These are phyloP conservation scores for Psilopsiagon aurifrons DNA, from an alignment of 2,113 vertebrate species.

Conservation along the genomic window DNA sequence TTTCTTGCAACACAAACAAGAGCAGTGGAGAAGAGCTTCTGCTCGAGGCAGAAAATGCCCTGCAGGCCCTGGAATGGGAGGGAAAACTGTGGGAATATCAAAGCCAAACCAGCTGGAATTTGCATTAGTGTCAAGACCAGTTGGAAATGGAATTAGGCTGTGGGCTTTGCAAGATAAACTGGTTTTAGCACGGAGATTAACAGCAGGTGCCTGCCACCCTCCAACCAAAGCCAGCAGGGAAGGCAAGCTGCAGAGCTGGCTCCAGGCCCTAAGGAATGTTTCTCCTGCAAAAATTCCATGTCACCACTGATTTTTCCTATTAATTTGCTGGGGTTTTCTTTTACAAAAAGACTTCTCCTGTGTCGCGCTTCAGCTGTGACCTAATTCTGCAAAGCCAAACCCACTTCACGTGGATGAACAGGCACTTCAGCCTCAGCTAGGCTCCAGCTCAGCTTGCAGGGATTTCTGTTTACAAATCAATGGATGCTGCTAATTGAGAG, in stretches of 20 bases:
- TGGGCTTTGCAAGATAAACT: neutral
- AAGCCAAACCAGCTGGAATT: neutral
- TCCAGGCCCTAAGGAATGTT: neutral
- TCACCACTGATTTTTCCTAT: neutral
- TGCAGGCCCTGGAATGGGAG: rapidly evolving
- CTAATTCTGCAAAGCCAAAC: neutral
- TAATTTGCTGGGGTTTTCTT: neutral
- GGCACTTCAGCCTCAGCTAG: neutral
- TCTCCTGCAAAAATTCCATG: neutral
- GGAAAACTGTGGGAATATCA: neutral
- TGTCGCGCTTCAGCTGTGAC: neutral
- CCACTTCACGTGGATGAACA: neutral
- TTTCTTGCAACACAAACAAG: rapidly evolving
- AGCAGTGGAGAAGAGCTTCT: neutral
- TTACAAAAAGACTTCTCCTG: neutral
- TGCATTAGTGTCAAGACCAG: neutral
- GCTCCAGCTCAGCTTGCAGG: neutral
- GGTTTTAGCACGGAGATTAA: neutral
- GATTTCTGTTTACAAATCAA: neutral
- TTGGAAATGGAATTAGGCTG: neutral
- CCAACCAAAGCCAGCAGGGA: neutral
- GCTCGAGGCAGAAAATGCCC: neutral
- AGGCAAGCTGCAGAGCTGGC: neutral
- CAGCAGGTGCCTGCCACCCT: neutral
- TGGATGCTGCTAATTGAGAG: neutral